Conservation (phyloP, 2,797 vertebrate genomes). For the Denticeps clupeoides region DNA sequence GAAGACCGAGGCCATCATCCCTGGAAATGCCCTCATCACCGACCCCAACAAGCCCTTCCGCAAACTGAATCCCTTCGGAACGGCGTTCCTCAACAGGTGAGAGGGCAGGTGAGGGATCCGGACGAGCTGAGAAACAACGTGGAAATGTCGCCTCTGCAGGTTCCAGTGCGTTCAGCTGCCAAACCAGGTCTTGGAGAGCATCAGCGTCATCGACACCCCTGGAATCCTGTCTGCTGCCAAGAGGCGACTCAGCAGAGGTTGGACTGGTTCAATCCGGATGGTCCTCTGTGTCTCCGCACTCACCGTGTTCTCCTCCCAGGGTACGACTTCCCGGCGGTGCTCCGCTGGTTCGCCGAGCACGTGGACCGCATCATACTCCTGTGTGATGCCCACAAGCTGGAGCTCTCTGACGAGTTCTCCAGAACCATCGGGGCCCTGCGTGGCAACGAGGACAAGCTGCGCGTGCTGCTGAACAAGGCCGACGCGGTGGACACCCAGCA, state of each 20-base stretch:
- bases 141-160: slow-evolving; percentile 35
- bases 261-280: no score
- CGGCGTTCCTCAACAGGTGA: slow-evolving; percentile 80
- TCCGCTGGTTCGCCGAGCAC: slow-evolving; percentile 67
- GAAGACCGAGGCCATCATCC: slow-evolving; percentile 60
- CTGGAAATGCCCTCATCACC: slow-evolving; percentile 76
- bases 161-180: slow-evolving; percentile 75
- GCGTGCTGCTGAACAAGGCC: slow-evolving; percentile 85
- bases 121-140: no score
- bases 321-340: slow-evolving; percentile 25
- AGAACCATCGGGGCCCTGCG: slow-evolving; percentile 72
- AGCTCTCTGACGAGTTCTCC: slow-evolving; percentile 85
- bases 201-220: slow-evolving; percentile 79
- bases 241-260: slow-evolving; percentile 69
- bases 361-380: slow-evolving; percentile 84
- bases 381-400: slow-evolving; percentile 84
- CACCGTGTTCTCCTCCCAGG: slow-evolving; percentile 7
- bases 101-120: no score
- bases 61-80: slow-evolving; percentile 77
- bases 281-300: background rate
- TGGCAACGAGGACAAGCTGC: slow-evolving; percentile 85
- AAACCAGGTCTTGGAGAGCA: slow-evolving; percentile 73
- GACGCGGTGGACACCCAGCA: slow-evolving; percentile 83
- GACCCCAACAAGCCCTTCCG: slow-evolving; percentile 81
- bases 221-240: slow-evolving; percentile 71